phyloP scores from a whole-genome alignment of 2,113 vertebrate species.

The Pyrgilauda ruficollis region DNA sequence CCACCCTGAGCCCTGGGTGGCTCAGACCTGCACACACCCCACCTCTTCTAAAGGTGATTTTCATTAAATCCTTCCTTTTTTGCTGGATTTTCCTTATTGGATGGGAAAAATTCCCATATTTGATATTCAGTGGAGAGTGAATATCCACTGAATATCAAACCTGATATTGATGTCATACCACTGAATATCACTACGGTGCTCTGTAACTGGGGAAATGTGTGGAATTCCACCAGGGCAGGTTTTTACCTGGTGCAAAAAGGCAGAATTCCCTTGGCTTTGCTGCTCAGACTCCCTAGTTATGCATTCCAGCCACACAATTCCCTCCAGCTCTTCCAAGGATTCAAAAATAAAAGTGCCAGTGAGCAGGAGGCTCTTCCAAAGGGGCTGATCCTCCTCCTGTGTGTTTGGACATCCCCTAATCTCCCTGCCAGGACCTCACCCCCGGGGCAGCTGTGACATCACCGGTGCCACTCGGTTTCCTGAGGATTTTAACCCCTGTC shows the following conservation, averaged over 20 bases:
- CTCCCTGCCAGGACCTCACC: conserved; percentile 77
- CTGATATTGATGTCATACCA: too few species aligned
- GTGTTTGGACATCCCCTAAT: conserved; percentile 78
- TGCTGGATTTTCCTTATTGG: neutral
- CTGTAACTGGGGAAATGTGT: fast-evolving
- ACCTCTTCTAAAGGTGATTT: fast-evolving
- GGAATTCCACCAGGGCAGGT: too few species aligned
- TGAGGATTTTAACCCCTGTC: conserved; percentile 70
- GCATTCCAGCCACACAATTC: neutral
- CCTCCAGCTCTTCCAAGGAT: neutral
- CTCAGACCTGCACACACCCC: neutral
- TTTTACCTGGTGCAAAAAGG: neutral
- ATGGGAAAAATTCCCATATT: neutral
- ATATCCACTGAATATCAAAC: neutral
- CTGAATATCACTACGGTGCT: fast-evolving
- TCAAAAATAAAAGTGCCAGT: neutral
- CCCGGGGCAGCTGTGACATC: conserved; percentile 74
- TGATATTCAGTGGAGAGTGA: neutral
- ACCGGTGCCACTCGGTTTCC: conserved; percentile 56
- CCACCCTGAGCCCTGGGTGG: fast-evolving
- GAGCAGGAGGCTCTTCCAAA: conserved; percentile 37
- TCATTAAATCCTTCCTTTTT: neutral
- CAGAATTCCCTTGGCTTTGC: neutral
- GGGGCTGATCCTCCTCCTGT: conserved; percentile 64
- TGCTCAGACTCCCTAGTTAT: neutral